These are phyloP conservation scores for Flexamia atlantica DNA, from an alignment of 2,888 invertebrate species.

Conservation along the genomic window DNA sequence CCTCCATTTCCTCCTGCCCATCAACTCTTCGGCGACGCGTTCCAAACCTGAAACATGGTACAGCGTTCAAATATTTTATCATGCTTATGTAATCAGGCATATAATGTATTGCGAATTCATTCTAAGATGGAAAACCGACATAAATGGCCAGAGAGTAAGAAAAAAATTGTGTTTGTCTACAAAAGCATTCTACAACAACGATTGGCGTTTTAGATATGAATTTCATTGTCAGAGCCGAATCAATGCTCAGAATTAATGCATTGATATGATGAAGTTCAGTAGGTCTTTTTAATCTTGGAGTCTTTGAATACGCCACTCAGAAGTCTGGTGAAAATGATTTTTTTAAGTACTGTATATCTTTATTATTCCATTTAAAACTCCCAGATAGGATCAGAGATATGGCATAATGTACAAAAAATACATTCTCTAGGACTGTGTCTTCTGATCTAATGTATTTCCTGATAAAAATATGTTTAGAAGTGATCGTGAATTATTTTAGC, in stretches of 20 bases:
- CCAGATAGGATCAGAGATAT: not conserved
- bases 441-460: not conserved
- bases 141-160: too few relatives aligned
- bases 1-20: slow-evolving; percentile 98
- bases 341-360: not conserved
- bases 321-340: not conserved
- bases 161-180: too few relatives aligned
- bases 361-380: not conserved
- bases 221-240: too few relatives aligned
- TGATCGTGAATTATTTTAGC: not conserved
- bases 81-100: too few relatives aligned
- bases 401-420: not conserved
- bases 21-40: slow-evolving; percentile 97
- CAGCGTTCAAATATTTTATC: too few relatives aligned
- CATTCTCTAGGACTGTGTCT: not conserved
- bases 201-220: too few relatives aligned
- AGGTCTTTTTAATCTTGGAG: too few relatives aligned
- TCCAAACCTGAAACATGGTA: slow-evolving; percentile 90
- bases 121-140: too few relatives aligned
- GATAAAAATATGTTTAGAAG: not conserved
- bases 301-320: not conserved
- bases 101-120: too few relatives aligned
- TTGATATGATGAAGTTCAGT: too few relatives aligned
- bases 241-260: too few relatives aligned
- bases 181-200: too few relatives aligned